phyloP scores from a whole-genome alignment of 2,888 invertebrate genomes.

The Julus scandinavius region DNA sequence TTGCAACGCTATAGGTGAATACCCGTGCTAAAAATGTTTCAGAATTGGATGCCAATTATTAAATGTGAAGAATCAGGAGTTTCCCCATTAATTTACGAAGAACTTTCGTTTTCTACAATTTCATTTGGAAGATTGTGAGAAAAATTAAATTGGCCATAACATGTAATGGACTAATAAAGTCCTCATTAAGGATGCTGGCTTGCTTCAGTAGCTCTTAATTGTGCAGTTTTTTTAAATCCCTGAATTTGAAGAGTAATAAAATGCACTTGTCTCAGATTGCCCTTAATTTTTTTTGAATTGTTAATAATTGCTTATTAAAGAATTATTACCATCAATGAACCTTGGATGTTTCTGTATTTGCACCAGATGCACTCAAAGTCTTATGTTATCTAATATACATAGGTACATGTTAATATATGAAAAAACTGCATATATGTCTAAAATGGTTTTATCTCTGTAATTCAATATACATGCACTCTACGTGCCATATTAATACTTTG shows the following conservation, averaged over 20 bases:
- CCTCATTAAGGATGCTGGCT: background rate
- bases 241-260: background rate
- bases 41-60: background rate
- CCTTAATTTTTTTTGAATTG: no score
- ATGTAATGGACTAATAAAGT: background rate
- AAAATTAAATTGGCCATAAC: background rate
- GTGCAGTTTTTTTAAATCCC: background rate
- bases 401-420: no score
- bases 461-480: no score
- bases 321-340: no score
- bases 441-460: no score
- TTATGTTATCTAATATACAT: no score
- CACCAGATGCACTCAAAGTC: no score
- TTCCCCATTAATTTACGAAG: background rate
- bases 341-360: no score
- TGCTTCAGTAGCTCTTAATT: background rate
- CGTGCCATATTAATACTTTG: no score
- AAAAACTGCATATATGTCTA: no score
- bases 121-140: background rate
- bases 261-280: no score
- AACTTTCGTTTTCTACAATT: background rate
- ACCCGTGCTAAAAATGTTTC: background rate
- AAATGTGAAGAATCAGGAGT: background rate
- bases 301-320: no score
- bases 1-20: background rate